Percentiles rank a stretch among this genome's conserved stretches.
These are phyloP conservation scores for Parnassius mnemosyne DNA, from an alignment of 2,888 invertebrate species.

Conservation along the genomic window DNA sequence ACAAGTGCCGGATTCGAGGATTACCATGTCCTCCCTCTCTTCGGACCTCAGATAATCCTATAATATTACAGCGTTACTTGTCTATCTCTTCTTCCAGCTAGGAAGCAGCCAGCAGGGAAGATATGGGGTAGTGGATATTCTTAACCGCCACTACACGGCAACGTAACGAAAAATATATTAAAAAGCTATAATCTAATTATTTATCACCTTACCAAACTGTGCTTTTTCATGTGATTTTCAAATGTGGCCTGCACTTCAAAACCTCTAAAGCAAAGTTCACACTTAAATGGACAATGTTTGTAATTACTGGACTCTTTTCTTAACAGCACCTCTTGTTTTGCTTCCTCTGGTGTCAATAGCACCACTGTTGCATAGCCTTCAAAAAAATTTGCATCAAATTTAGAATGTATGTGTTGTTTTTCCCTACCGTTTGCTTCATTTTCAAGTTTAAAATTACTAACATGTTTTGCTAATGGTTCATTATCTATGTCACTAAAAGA, in stretches of 20 bases:
- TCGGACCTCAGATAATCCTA: no score
- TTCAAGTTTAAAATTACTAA: background rate
- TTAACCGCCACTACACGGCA: no score
- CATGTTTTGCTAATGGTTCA: background rate
- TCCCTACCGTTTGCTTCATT: background rate
- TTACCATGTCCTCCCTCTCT: no score
- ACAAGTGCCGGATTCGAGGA: no score
- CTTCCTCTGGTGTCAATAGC: conserved; percentile 42
- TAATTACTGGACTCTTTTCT: conserved; percentile 49
- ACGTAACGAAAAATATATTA: no score
- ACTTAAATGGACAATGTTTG: conserved; percentile 42
- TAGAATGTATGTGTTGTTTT: background rate
- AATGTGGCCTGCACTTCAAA: conserved; percentile 41
- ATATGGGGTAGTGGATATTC: no score
- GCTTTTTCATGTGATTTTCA: conserved; percentile 48
- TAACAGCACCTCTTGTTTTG: conserved; percentile 41
- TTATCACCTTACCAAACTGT: conserved; percentile 39
- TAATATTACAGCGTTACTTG: no score
- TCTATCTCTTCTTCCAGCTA: no score
- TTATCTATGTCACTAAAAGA: background rate
- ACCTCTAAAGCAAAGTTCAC: conserved; percentile 47
- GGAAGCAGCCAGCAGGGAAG: no score
- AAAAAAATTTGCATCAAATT: conserved; percentile 30
- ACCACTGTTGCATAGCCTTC: conserved; percentile 43
- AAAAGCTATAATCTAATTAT: no score